Base-by-base conservation (phyloP, 2,113 vertebrate genomes). In the Brachypteracias leptosomus region DNA sequence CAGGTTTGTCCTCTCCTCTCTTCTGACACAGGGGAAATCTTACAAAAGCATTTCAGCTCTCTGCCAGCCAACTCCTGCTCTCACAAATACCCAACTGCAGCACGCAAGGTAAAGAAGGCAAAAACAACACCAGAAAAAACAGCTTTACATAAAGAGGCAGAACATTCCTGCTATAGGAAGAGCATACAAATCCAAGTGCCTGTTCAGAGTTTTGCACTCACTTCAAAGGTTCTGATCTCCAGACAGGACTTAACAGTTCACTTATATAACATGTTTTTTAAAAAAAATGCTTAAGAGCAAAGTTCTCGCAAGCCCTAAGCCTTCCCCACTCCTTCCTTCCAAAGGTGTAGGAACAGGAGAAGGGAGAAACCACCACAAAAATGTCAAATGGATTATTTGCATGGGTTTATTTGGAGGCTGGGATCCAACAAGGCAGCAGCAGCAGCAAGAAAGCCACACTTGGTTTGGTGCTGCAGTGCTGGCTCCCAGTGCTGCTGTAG, bases 1-100 rank as follows among this genome's bases (percentile, higher is more conserved):
- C 28, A 31, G 15, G 22, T 24, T 59, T 61, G 66, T 54, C 8
- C 46, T 18, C 51, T 44, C 79, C 59, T 26, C 17, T 67, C 24
- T 28, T 38, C 44, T 11, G n/a, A 78, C 9, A 38, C 19, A 29
- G 0, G 0, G 24, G 29, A n/a, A 55, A 49, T 16, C 22, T 10
- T 9, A 11, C 12, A 9, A 9, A n/a, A 29, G 21, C 13, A n/a
- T 61, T 47, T 59, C 46, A 61, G 68, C 61, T 35, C 13, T 40
- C 55, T 49, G 68, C 68, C 35, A 42, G 3, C 40, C 46, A 22
- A 16, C 21, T 8, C 44, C 49, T 26, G 19, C 28, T 87, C 55
- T 49, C 36, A 63, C 31, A 25, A 67, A 21, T 29, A 38, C n/a
- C 20, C 10, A 29, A 24, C 52, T 52, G 44, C 0, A 54, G 38